Evolutionary conservation across 2,113 vertebrate genomes (phyloP).

Genomic region (Trachemys scripta): DNA sequence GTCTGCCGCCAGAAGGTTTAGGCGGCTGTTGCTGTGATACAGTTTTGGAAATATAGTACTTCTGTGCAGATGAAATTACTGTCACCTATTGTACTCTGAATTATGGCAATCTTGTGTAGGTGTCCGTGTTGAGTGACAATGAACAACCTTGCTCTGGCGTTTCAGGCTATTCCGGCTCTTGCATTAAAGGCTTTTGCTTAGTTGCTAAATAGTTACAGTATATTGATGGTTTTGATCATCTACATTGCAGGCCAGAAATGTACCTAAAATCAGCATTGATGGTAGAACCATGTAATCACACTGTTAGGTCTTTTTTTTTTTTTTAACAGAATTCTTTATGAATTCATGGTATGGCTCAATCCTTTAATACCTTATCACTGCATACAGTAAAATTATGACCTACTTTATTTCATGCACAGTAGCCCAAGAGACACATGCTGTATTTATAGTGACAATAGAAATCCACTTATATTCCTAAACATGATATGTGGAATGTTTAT

Average conservation of each 20-base stretch:
- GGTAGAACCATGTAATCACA: fast-evolving
- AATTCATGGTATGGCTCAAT: not conserved
- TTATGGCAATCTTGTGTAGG: not conserved
- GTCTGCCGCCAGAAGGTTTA: not conserved
- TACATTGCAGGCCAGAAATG: not conserved
- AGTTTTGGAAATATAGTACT: not conserved
- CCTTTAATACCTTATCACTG: constrained; percentile 30
- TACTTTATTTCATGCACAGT: constrained; percentile 35
- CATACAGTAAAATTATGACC: constrained; percentile 20
- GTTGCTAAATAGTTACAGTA: not conserved
- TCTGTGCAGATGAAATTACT: not conserved
- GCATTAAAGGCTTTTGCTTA: not conserved
- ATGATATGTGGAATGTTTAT: not conserved
- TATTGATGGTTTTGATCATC: not conserved
- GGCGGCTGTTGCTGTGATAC: constrained; percentile 6
- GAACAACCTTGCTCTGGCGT: fast-evolving
- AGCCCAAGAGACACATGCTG: not conserved
- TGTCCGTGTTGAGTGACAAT: not conserved
- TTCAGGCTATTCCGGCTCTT: not conserved
- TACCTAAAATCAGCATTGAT: not conserved
- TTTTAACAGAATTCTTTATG: not conserved
- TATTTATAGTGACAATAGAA: constrained; percentile 50
- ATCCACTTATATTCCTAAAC: constrained; percentile 46
- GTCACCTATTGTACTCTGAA: not conserved
- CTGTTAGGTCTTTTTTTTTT: not conserved